A percentile compares a stretch with the other conserved stretches of the same genome.
Conservation (phyloP, 2,113 vertebrate species). For the Glareola pratincola region DNA sequence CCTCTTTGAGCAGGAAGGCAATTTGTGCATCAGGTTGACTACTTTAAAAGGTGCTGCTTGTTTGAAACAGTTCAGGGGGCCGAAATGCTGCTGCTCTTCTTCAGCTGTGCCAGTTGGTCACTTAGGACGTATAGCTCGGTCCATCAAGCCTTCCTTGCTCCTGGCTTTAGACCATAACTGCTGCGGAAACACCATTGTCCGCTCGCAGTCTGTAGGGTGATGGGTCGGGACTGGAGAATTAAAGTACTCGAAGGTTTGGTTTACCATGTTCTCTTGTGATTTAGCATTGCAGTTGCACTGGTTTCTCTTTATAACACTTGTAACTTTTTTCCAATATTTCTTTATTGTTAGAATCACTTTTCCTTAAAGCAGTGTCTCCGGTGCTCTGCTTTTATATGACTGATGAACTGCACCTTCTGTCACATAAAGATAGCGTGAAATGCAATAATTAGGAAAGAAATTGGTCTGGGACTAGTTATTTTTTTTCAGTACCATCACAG, state of each 20-base stretch:
- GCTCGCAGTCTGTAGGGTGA: neutral
- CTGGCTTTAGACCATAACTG: neutral
- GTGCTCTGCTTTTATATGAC: neutral
- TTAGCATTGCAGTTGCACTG: neutral
- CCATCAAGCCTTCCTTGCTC: neutral
- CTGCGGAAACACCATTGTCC: neutral
- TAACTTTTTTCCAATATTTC: neutral
- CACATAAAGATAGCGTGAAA: neutral
- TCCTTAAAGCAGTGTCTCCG: neutral
- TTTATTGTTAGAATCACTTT: neutral
- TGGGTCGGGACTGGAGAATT: neutral
- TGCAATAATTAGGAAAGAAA: neutral
- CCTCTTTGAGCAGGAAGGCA: accelerated
- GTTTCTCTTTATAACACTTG: neutral
- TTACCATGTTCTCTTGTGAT: neutral
- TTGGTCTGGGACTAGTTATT: neutral
- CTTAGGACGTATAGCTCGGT: neutral
- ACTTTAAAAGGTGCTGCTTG: neutral
- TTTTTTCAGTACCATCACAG: neutral
- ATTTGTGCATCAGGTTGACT: neutral
- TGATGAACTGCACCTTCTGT: neutral
- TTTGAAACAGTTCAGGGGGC: neutral
- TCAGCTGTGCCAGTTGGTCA: neutral
- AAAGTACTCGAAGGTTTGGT: neutral
- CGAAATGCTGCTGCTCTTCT: neutral